Evolutionary conservation across 2,113 vertebrate species (phyloP), one percentile per base, ranked within the genome.

Genomic region (Engraulis encrasicolus): DNA sequence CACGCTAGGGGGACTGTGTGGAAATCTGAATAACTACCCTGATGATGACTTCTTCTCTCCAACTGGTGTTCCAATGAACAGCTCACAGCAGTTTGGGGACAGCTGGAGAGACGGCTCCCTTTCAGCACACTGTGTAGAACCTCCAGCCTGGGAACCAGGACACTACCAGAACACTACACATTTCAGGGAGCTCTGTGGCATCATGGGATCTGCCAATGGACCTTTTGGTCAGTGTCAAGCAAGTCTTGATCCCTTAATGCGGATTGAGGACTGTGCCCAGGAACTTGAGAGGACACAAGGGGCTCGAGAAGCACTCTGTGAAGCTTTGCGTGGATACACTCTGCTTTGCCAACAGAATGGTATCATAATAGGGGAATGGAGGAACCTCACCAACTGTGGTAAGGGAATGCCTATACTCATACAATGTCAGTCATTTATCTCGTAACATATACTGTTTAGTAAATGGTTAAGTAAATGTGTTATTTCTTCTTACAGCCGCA

Each of bases 51-150:
- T 93, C 74, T 49, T 12, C 6, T 92, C 87, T 17, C 91, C 91
- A 6, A 88, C 3, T 0, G 91, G 91, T 6, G 15, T 80, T 15
- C 58, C 90, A 31, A 66, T 90, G 0, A 54, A 84, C n/a, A 88
- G 61, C 50, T 81, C 92, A 18, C 88, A 89, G 20, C 71, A 0
- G 0, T 95, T 95, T 89, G 92, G 91, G 1, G 90, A 94, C 87
- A 95, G 94, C 0, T 95, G 94, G 93, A 83, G 92, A 77, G 82
- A 23, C 34, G 92, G 93, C 0, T 89, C 90, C 15, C 85, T 93
- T 0, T 78, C 84, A 19, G 87, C 88, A 4, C 27, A 83, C 9
- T 94, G 90, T 0, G 83, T 82, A 0, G 90, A 87, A 2, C 31
- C 9, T 0, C 34, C 18, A 2, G 18, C 0, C 0, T 0, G 14